phyloP scores from a whole-genome alignment of 1,140 invertebrate species.

The Brachionus koreanus region DNA sequence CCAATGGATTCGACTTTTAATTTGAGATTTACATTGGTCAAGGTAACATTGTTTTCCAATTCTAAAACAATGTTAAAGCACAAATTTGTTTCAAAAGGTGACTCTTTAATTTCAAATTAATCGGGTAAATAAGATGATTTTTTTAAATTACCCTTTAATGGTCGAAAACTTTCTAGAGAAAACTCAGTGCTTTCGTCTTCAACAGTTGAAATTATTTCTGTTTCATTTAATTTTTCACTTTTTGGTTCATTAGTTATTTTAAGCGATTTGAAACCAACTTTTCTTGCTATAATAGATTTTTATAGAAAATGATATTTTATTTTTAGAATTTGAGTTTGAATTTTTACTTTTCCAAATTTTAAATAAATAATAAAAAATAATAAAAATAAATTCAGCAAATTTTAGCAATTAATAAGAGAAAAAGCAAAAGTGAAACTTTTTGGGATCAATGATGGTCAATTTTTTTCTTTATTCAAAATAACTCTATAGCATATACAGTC shows the following conservation, averaged over 20 bases:
- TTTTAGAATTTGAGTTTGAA: no score
- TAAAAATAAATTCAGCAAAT: no score
- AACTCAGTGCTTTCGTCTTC: background rate
- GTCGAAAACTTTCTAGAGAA: background rate
- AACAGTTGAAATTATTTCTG: background rate
- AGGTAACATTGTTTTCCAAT: background rate
- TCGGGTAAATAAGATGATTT: background rate
- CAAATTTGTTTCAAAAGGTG: background rate
- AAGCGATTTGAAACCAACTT: background rate
- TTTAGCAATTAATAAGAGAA: no score
- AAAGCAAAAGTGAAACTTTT: no score
- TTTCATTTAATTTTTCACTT: conserved; percentile 35
- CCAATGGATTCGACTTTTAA: conserved; percentile 3
- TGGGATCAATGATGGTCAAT: no score
- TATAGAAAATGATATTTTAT: no score
- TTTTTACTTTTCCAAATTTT: no score
- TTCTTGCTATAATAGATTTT: background rate
- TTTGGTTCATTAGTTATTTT: background rate
- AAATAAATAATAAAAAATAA: no score
- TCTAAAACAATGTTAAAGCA: background rate
- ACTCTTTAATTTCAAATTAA: background rate
- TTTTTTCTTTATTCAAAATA: no score
- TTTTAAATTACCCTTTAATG: background rate
- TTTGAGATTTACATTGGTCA: conserved; percentile 20
- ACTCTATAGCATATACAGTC: no score